Evolutionary conservation across 2,797 vertebrate species (phyloP).

Genomic region (Macropus fuliginosus): DNA sequence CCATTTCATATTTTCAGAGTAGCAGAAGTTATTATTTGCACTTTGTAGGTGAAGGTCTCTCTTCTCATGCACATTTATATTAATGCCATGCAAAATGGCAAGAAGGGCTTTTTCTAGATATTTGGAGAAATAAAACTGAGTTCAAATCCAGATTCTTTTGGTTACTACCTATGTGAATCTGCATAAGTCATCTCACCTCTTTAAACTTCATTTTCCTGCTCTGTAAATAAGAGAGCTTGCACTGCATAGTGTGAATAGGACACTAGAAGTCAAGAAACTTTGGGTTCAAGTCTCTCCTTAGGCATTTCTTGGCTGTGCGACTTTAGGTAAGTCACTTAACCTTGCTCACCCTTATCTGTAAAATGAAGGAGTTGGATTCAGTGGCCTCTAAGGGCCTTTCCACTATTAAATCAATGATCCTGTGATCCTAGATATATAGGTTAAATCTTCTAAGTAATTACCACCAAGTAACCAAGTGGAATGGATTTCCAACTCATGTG

Average conservation of each 20-base stretch:
- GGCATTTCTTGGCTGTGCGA: background rate
- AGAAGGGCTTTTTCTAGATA: background rate
- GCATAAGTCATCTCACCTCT: background rate
- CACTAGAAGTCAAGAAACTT: background rate
- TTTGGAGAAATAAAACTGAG: background rate
- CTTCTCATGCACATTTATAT: slow-evolving; percentile 3
- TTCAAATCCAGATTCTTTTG: background rate
- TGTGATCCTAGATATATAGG: background rate
- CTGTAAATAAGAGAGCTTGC: background rate
- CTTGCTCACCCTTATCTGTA: background rate
- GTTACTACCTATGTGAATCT: background rate
- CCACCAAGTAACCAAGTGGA: background rate
- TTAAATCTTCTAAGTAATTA: background rate
- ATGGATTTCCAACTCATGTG: background rate
- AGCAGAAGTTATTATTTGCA: background rate
- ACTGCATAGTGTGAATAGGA: background rate
- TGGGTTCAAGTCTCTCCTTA: background rate
- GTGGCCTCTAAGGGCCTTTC: background rate
- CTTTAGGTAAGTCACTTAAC: background rate
- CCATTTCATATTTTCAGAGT: background rate
- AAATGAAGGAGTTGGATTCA: background rate
- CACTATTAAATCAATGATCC: background rate
- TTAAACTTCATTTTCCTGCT: background rate
- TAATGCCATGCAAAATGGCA: background rate
- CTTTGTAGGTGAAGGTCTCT: background rate